A percentile compares a stretch with the other conserved stretches of the same genome.
These are phyloP conservation scores for Vulpes lagopus DNA, from an alignment of 2,113 vertebrate genomes.

Conservation along the genomic window DNA sequence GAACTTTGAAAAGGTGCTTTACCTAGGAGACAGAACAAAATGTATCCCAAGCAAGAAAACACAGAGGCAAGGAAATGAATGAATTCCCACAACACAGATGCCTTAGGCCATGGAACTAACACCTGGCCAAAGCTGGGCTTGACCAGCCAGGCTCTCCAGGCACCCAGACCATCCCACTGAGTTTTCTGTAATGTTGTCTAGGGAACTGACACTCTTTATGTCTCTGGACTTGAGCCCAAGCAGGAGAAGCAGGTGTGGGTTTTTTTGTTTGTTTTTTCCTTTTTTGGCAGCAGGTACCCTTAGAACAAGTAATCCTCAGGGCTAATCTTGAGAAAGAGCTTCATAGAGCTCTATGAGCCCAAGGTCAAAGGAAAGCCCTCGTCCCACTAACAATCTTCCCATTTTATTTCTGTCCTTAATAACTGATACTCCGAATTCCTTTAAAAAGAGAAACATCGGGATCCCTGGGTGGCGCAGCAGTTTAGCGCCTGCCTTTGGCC, in stretches of 20 bases:
- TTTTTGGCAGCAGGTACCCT: background rate
- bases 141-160: background rate
- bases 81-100: background rate
- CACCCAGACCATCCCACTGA: rapidly evolving
- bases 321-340: background rate
- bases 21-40: slow-evolving; percentile 41
- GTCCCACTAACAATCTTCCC: background rate
- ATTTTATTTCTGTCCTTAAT: background rate
- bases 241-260: background rate
- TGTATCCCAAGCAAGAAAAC: slow-evolving; percentile 18
- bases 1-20: background rate
- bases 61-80: background rate
- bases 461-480: no score
- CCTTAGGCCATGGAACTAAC: background rate
- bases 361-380: background rate
- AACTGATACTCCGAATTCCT: slow-evolving; percentile 22
- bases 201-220: background rate
- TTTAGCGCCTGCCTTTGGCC: no score
- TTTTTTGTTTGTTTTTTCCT: no score
- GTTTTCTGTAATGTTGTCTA: background rate
- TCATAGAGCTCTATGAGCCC: background rate
- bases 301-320: background rate
- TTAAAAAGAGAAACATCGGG: background rate
- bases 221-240: background rate
- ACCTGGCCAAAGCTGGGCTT: background rate